Evolutionary conservation across 2,888 invertebrate species (phyloP), one percentile per base, ranked within the genome.

Genomic region (Laothoe populi): DNA sequence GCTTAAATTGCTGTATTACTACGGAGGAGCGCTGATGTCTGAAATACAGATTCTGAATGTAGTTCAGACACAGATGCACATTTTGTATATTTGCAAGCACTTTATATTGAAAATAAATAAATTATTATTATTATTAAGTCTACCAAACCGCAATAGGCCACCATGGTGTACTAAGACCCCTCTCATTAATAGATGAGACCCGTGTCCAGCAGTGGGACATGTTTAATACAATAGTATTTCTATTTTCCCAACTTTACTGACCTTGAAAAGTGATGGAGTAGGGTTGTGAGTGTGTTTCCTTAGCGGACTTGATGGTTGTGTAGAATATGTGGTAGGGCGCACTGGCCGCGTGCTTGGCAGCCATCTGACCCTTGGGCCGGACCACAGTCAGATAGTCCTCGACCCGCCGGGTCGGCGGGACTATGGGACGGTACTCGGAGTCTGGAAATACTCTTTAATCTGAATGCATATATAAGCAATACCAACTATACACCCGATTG

Each of bases 261-360:
- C 95, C 95, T 82, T 94, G 94, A 71, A 97, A 95, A 0, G 96
- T 95, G 4, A 97, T 94, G 0, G 95, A 95, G 61, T 95, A 92
- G 0, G 94, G 89, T 67, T 96, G 96, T 1, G 77, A 74, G 65
- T 95, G 95, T 0, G 97, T 97, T 44, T 91, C 87, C 46, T 83
- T 93, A 0, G 94, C 93, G 66, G 94, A 94, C 0, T 95, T 94
- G 1, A 97, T 95, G 19, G 95, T 94, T 0, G 96, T 96, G 24
- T 96, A 95, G 82, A 97, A 97, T 69, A 96, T 87, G 75, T 96
- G 93, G 70, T 96, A 97, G 0, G 97, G 97, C 0, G 94, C 94
- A 10, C 95, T 94, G 0, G 93, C 91, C 21, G 94, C 92, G 73
- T 96, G 93, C 77, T 96, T 96, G 13, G 92, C 87, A 0, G 94